A percentile compares a stretch with the other conserved stretches of the same genome.
Conservation (phyloP, 1,140 invertebrate species). For the Drosophila guanche region DNA sequence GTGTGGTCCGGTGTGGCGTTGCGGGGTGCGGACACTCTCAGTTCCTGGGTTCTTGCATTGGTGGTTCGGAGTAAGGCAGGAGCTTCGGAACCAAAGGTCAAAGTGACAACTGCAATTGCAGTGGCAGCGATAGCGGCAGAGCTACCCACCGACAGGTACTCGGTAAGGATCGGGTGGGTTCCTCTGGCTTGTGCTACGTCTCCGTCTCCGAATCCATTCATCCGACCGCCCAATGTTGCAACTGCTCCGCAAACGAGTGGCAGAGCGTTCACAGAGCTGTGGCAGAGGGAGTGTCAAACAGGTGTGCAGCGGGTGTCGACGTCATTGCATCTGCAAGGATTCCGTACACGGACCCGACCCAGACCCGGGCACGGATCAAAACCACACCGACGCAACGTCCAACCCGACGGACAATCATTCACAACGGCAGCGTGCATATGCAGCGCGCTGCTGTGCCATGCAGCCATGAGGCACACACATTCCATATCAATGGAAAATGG, state of each 20-base stretch:
- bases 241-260: too few relatives aligned
- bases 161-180: neutral
- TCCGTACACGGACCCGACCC: neutral
- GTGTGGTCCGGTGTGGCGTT: neutral
- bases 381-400: neutral
- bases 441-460: neutral
- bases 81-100: conserved; percentile 56
- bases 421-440: conserved; percentile 2
- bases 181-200: neutral
- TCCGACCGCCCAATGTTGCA: conserved; percentile 2
- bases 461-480: conserved; percentile 11
- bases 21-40: neutral
- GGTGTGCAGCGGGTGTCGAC: conserved; percentile 54
- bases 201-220: conserved; percentile 34
- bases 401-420: conserved; percentile 20
- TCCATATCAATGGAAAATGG: neutral
- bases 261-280: too few relatives aligned
- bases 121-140: neutral
- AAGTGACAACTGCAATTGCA: conserved; percentile 60
- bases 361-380: conserved; percentile 1
- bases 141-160: neutral
- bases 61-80: conserved; percentile 3
- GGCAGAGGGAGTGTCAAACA: conserved; percentile 44
- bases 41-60: too few relatives aligned
- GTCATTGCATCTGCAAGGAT: conserved; percentile 53